A percentile compares a stretch with the other conserved stretches of the same genome.
Evolutionary conservation across 2,888 invertebrate genomes (phyloP).

Genomic region (Brachyopa scutellaris): DNA sequence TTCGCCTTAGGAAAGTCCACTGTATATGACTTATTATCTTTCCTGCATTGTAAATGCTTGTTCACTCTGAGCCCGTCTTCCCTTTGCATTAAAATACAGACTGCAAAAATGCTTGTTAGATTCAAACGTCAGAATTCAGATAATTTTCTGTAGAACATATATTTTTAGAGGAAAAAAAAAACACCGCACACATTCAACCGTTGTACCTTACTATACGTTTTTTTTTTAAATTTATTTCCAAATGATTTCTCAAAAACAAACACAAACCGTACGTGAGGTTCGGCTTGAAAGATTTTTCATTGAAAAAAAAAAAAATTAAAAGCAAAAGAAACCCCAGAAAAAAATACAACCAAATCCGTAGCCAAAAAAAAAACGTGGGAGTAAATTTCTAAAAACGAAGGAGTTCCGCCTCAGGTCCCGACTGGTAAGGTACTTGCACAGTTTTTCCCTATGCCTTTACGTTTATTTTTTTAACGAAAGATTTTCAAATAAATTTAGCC

Average conservation of each 20-base stretch:
- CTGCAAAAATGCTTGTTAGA: too few relatives aligned
- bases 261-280: constrained; percentile 51
- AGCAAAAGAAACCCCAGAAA: too few relatives aligned
- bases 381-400: constrained; percentile 18
- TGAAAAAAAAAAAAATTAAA: neutral
- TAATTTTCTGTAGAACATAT: neutral
- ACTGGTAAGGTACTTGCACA: neutral
- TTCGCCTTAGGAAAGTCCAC: too few relatives aligned
- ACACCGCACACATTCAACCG: neutral
- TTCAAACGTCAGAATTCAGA: constrained; percentile 15
- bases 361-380: neutral
- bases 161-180: neutral
- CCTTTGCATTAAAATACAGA: too few relatives aligned
- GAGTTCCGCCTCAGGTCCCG: constrained; percentile 7
- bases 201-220: neutral
- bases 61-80: too few relatives aligned
- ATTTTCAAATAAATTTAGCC: constrained; percentile 29
- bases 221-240: neutral
- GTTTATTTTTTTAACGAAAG: constrained; percentile 21
- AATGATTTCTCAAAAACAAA: constrained; percentile 39
- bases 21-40: too few relatives aligned
- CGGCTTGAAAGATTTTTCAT: constrained; percentile 28
- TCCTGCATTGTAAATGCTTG: too few relatives aligned
- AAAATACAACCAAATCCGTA: neutral
- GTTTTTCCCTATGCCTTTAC: neutral